Conservation (phyloP, 2,888 invertebrate species). For the Tiliacea citrago region DNA sequence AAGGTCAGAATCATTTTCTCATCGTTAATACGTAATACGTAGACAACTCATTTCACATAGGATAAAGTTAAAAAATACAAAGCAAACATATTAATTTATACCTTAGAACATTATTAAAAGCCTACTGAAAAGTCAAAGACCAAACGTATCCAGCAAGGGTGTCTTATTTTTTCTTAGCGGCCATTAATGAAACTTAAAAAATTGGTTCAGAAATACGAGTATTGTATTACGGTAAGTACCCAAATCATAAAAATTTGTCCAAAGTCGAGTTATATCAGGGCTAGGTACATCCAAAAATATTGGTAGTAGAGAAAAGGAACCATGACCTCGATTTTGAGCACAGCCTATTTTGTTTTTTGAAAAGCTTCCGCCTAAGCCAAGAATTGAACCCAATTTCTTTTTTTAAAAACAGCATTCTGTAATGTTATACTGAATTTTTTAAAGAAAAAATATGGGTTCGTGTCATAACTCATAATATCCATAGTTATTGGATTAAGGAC, state of each 20-base stretch:
- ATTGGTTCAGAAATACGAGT: no score
- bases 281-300: not conserved
- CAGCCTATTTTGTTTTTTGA: not conserved
- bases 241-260: not conserved
- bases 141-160: not conserved
- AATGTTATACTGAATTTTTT: no score
- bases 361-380: no score
- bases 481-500: slow-evolving; percentile 25
- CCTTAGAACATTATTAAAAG: not conserved
- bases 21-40: not conserved
- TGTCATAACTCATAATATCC: not conserved
- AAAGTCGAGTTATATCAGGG: not conserved
- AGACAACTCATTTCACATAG: slow-evolving; percentile 19
- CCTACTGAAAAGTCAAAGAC: not conserved
- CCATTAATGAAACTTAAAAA: not conserved
- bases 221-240: not conserved
- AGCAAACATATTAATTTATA: slow-evolving; percentile 3
- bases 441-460: not conserved
- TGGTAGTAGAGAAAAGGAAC: not conserved
- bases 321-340: not conserved
- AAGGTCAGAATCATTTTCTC: not conserved
- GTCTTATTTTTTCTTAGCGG: not conserved
- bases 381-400: not conserved
- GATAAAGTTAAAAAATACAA: slow-evolving; percentile 6
- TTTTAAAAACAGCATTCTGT: not conserved